Conservation (phyloP, 2,888 invertebrate genomes). For the Eudasyphora cyanicolor region DNA sequence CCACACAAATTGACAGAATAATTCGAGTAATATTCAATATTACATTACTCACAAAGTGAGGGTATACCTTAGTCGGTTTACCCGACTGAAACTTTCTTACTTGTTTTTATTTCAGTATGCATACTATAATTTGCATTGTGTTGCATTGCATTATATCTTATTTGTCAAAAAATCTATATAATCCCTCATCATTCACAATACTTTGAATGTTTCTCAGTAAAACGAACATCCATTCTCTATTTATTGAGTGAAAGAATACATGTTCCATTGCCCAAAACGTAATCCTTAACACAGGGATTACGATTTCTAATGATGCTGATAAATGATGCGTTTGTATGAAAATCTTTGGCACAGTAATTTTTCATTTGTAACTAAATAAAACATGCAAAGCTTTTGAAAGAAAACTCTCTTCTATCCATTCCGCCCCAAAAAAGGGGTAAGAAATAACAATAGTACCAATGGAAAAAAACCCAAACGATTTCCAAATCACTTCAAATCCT, state of each 20-base stretch:
- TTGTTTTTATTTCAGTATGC: too few species aligned
- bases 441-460: not conserved
- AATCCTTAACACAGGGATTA: slow-evolving; percentile 20
- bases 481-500: slow-evolving; percentile 24
- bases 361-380: slow-evolving; percentile 62
- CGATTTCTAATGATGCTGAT: slow-evolving; percentile 52
- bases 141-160: too few species aligned
- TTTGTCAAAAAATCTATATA: too few species aligned
- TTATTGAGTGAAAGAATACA: slow-evolving; percentile 10
- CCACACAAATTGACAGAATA: too few species aligned
- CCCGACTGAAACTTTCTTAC: too few species aligned
- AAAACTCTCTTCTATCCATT: slow-evolving; percentile 9
- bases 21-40: too few species aligned
- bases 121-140: too few species aligned
- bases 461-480: slow-evolving; percentile 32
- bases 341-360: slow-evolving; percentile 63
- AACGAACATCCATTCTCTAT: too few species aligned
- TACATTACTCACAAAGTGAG: too few species aligned
- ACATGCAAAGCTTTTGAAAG: slow-evolving; percentile 63
- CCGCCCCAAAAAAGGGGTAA: slow-evolving; percentile 46
- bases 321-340: slow-evolving; percentile 60
- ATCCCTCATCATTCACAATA: too few species aligned
- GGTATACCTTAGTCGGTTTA: too few species aligned
- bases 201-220: too few species aligned
- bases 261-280: not conserved